Conservation (phyloP, 2,888 invertebrate species). For the Diarsia mendica region DNA sequence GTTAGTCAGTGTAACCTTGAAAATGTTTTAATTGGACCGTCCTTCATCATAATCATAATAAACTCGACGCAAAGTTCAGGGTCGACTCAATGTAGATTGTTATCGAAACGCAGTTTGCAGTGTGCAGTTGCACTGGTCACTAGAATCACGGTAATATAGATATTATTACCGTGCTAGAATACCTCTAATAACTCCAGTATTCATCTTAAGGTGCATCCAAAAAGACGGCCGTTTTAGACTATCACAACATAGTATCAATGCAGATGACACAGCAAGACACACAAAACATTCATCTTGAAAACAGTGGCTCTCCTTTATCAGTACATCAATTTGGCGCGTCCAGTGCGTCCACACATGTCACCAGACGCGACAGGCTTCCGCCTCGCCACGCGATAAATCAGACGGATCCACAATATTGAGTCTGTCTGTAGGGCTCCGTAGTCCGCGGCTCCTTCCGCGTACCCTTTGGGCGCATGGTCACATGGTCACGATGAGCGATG, state of each 20-base stretch:
- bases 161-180: no score
- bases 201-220: not conserved
- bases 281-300: not conserved
- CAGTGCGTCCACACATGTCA: not conserved
- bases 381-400: constrained; percentile 9
- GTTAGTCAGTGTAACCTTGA: not conserved
- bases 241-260: not conserved
- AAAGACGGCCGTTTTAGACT: not conserved
- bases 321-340: not conserved
- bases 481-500: constrained; percentile 10
- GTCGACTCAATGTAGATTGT: not conserved
- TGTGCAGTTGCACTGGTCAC: not conserved
- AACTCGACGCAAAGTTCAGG: not conserved
- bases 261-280: no score
- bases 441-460: constrained; percentile 46
- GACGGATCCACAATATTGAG: constrained; percentile 44
- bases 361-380: constrained; percentile 1
- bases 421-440: constrained; percentile 7
- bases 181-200: not conserved
- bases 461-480: constrained; percentile 14
- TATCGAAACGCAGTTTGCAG: not conserved
- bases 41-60: not conserved
- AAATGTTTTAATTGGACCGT: not conserved
- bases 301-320: not conserved
- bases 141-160: no score